These are phyloP conservation scores for Mastomys natalensis DNA, from an alignment of 2,113 vertebrate species.

Conservation along the genomic window DNA sequence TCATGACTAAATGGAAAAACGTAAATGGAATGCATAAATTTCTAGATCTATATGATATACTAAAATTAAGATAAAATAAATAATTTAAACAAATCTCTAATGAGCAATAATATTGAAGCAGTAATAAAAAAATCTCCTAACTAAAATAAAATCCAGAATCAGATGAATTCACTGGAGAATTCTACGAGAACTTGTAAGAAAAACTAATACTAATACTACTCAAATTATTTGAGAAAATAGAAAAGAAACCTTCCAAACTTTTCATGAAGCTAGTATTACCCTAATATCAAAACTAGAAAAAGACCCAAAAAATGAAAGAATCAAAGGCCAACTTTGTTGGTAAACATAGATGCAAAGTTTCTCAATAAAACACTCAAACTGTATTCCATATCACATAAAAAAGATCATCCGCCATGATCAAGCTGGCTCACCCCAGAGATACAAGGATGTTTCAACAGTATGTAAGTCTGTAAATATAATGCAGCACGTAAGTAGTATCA, in stretches of 20 bases:
- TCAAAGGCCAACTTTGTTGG: not conserved
- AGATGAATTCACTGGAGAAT: not conserved
- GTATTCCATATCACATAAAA: not conserved
- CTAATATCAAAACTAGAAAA: not conserved
- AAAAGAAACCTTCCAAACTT: not conserved
- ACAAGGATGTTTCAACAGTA: not conserved
- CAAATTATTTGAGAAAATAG: not conserved
- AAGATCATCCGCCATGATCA: not conserved
- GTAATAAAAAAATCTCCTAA: not conserved
- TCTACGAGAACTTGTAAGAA: not conserved
- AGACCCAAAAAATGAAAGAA: not conserved
- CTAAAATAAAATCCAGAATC: not conserved
- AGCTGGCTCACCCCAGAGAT: not conserved
- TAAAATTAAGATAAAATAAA: not conserved
- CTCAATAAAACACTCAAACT: not conserved
- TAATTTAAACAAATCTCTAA: not conserved
- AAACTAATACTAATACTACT: not conserved
- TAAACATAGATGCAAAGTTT: not conserved
- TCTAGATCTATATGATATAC: not conserved
- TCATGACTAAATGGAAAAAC: not conserved
- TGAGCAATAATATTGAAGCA: not conserved
- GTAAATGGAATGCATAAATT: not conserved
- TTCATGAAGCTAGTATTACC: not conserved
- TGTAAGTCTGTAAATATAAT: no score
- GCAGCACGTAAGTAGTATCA: not conserved